Evolutionary conservation across 2,888 invertebrate genomes (phyloP).

Genomic region (Xestia c-nigrum): DNA sequence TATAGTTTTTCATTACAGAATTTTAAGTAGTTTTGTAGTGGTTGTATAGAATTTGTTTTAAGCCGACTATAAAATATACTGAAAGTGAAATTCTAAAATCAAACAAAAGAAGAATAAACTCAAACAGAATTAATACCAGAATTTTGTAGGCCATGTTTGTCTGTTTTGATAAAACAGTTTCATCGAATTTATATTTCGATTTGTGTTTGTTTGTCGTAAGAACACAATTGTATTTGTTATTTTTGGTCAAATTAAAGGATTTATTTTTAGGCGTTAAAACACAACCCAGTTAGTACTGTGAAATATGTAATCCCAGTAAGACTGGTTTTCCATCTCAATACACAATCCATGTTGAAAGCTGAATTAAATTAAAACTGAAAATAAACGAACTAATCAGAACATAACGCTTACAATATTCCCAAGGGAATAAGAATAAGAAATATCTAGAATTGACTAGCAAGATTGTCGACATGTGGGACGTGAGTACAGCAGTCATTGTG

Average conservation of each 20-base stretch:
- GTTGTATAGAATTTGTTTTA: neutral
- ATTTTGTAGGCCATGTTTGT: neutral
- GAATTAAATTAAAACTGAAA: too few species aligned
- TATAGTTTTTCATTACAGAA: neutral
- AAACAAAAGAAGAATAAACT: constrained; percentile 31
- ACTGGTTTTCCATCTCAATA: neutral
- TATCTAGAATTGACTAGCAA: too few species aligned
- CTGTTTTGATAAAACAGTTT: constrained; percentile 20
- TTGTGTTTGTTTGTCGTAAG: neutral
- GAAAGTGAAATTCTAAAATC: constrained; percentile 4
- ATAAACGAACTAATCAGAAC: neutral
- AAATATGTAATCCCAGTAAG: neutral
- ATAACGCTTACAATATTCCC: neutral
- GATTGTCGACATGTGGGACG: too few species aligned
- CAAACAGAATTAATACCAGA: constrained; percentile 6
- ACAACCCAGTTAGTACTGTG: neutral
- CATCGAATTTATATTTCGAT: constrained; percentile 15
- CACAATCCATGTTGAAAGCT: neutral
- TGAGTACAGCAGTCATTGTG: too few species aligned
- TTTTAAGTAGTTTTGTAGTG: neutral
- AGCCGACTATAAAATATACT: neutral
- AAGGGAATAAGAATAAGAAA: neutral
- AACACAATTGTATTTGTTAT: neutral
- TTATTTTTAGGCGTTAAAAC: neutral
- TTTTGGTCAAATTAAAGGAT: neutral